Evolutionary conservation across 2,113 vertebrate species (phyloP), one percentile per base, ranked within the genome.

Genomic region (Rhynchopsitta pachyrhyncha): DNA sequence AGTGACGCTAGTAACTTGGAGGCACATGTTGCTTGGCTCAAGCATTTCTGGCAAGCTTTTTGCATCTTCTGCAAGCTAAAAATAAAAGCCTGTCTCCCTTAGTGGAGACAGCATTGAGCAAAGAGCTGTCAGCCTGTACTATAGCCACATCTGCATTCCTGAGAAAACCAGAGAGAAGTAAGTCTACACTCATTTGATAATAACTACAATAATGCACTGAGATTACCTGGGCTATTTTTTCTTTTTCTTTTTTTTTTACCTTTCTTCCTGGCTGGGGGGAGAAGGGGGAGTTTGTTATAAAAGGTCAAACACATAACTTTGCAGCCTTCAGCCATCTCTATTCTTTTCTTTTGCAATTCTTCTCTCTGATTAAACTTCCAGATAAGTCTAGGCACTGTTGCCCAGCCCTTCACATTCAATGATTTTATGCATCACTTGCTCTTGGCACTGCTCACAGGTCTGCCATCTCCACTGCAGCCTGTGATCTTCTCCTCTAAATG

Each of bases 301-400:
- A 97, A 97, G 91, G 91, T 97, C 95, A 97, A 95, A 91, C 89
- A 86, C 75, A 91, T 97, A 96, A 97, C 95, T 97, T 97, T 96
- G 94, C 88, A 91, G 95, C 83, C 96, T 91, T 89, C 87, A 93
- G 95, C 95, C 93, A 78, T 97, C 96, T 98, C 94, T 96, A 93
- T 96, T 96, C 95, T 95, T 97, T 97, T 97, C 95, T 95, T 94
- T 92, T 85, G 96, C 92, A 97, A 95, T 97, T 97, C 96, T 97
- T 98, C 97, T 98, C 96, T 97, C 92, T 98, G 95, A 97, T 97
- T 98, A 97, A 96, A 97, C 78, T 93, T 96, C 96, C 94, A 95
- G 92, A 96, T 96, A 94, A 96, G 92, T 97, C 93, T 96, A 92
- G 95, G 91, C 95, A 97, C 90, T 73, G 88, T 95, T 95, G 90